phyloP scores from a whole-genome alignment of 2,888 invertebrate genomes.

The Adelphocoris suturalis region DNA sequence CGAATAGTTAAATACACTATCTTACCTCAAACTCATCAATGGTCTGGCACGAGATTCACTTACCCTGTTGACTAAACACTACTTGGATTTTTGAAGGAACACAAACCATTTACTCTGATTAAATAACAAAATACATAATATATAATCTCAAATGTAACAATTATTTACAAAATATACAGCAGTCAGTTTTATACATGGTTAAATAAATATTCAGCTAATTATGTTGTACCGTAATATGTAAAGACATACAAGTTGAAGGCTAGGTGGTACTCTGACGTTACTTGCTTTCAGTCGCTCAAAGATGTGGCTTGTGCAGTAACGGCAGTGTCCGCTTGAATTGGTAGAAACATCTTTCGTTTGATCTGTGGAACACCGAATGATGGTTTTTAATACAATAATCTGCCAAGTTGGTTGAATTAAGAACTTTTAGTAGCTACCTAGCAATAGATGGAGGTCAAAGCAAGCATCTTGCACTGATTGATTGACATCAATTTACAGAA shows the following conservation, averaged over 20 bases:
- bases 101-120: neutral
- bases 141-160: constrained; percentile 62
- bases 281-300: constrained; percentile 54
- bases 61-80: too few species aligned
- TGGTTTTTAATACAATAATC: neutral
- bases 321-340: constrained; percentile 24
- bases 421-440: too few species aligned
- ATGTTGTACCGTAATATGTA: constrained; percentile 62
- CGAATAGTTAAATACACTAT: too few species aligned
- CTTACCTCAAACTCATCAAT: too few species aligned
- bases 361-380: neutral
- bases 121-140: constrained; percentile 61
- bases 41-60: too few species aligned
- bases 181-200: neutral
- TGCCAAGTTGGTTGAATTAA: too few species aligned
- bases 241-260: constrained; percentile 55
- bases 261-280: constrained; percentile 29
- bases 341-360: constrained; percentile 13
- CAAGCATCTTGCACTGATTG: too few species aligned
- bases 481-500: too few species aligned
- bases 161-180: constrained; percentile 62
- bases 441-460: too few species aligned
- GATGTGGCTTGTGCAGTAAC: constrained; percentile 36
- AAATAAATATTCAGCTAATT: constrained; percentile 57
- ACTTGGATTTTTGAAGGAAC: neutral